Base-by-base conservation (phyloP, 2,888 invertebrate genomes). In the Fissipunctia ypsillon region DNA sequence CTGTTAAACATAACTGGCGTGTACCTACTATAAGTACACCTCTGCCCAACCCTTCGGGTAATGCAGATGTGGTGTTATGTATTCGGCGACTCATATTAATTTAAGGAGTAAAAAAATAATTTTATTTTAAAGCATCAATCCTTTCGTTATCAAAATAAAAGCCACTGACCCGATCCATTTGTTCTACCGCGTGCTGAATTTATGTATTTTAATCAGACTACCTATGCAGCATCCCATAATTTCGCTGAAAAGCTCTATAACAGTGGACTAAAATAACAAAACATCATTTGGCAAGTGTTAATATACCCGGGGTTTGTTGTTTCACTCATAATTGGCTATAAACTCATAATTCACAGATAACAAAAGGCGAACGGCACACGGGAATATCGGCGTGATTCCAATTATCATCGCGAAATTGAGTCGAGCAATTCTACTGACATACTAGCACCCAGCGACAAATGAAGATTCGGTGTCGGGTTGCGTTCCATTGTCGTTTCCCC, bases 341-440 rank as follows among this genome's bases (percentile, higher is more conserved):
- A 88, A 90, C 88, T 91, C 91, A 92, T 94, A 93, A 94, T 90
- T 94, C 91, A 93, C 87, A 74, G 85, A 88, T 86, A 93, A 95
- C 94, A 94, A 95, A 92, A 94, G 94, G 90, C 90, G 88, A 90
- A 89, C 83, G 88, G 89, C 89, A 87, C 87, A 84, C 83, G 85
- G 90, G 88, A 89, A 91, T 93, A 92, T 93, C 91, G 90, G 91
- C 88, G 89, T 91, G 92, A 92, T 93, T 92, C 93, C 93, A 94
- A 94, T 94, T 94, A 94, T 92, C 90, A 92, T 92, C 90, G 90
- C 92, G 89, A 89, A 93, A 94, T 94, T 93, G 92, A 93, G 90
- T 91, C 89, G 72, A 81, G 79, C 69, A 66, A 86, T 63, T 80
- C 75, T 59, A 81, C 81, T 76, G 43, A 86, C 69, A 65, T 72